These are phyloP conservation scores for Chionodraco myersi DNA, from an alignment of 2,113 vertebrate species.

Conservation along the genomic window DNA sequence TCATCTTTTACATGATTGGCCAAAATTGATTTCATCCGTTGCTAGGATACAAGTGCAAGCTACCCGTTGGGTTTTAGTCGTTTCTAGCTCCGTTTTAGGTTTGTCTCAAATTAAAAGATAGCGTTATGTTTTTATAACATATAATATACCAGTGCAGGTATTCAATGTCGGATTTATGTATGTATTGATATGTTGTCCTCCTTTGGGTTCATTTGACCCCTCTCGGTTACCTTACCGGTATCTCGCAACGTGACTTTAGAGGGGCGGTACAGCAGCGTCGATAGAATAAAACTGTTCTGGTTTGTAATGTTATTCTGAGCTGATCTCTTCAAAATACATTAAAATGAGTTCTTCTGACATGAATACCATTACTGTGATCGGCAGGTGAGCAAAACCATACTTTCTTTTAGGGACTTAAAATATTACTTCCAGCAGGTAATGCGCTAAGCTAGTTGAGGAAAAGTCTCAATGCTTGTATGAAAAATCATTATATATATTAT, in stretches of 20 bases:
- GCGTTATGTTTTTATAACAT: no score
- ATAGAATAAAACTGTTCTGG: not conserved
- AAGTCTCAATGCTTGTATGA: not conserved
- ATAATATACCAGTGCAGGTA: not conserved
- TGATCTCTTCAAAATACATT: not conserved
- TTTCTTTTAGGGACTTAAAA: not conserved
- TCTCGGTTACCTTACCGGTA: conserved; percentile 11
- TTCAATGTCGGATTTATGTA: not conserved
- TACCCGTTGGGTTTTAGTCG: rapidly evolving
- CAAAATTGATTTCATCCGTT: conserved; percentile 45
- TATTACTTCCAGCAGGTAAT: no score
- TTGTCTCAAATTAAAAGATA: not conserved
- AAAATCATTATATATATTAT: not conserved
- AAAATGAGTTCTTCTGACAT: conserved; percentile 63
- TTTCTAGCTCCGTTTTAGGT: not conserved
- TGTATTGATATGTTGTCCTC: not conserved
- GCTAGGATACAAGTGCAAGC: conserved; percentile 74
- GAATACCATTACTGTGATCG: conserved; percentile 78
- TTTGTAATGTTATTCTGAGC: not conserved
- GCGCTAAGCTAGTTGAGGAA: not conserved
- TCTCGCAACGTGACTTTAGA: conserved; percentile 26
- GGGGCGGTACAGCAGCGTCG: not conserved
- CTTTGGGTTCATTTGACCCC: not conserved
- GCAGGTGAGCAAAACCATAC: conserved; percentile 75
- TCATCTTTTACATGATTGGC: conserved; percentile 46